Percentiles rank a stretch among this genome's conserved stretches.
phyloP scores from a whole-genome alignment of 2,113 vertebrate genomes.

The Chamaetylas fuelleborni region DNA sequence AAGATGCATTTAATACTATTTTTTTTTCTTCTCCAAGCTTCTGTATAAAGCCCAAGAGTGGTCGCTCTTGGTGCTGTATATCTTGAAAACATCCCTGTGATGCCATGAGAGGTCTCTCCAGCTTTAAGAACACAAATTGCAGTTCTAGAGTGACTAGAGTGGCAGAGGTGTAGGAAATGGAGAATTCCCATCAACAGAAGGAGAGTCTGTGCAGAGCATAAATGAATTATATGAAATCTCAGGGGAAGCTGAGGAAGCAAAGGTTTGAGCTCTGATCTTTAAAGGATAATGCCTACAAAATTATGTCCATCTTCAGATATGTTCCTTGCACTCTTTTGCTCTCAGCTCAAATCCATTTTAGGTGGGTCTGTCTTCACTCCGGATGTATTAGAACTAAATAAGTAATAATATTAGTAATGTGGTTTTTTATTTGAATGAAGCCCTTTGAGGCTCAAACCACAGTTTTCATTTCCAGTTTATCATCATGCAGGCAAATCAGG shows the following conservation, averaged over 20 bases:
- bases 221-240: background rate
- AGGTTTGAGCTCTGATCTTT: background rate
- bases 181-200: background rate
- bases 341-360: background rate
- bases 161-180: background rate
- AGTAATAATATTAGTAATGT: background rate
- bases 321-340: background rate
- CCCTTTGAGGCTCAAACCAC: background rate
- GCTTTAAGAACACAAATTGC: background rate
- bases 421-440: background rate
- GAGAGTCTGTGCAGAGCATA: background rate
- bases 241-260: background rate
- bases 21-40: background rate
- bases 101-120: background rate
- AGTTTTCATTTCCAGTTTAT: background rate
- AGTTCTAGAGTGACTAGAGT: background rate
- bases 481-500: background rate
- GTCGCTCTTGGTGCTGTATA: fast-evolving
- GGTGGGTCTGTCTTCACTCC: background rate
- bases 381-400: background rate
- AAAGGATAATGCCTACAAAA: background rate
- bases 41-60: background rate
- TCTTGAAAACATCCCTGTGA: background rate
- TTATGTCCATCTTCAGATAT: background rate
- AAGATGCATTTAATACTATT: background rate